Base-by-base conservation (phyloP, 2,113 vertebrate species). In the Cheirogaleus medius region DNA sequence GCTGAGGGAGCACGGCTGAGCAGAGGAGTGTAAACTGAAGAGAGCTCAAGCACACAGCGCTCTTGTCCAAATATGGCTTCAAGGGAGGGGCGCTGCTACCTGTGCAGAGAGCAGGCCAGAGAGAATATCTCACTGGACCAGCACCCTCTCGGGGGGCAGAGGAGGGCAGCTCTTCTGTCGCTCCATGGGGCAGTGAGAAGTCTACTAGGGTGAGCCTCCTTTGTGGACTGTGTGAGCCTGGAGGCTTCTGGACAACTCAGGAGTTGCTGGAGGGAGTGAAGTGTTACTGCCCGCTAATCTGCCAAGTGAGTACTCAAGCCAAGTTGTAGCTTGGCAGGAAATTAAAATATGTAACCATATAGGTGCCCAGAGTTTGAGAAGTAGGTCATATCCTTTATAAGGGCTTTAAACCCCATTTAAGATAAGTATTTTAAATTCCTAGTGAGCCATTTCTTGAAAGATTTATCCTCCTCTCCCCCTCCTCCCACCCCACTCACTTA, bases 401-500 rank as follows among this genome's bases (percentile, higher is more conserved):
- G 71, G 64, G 34, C 44, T 60, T 81, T 71, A 83, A 87, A 34
- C 9, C 32, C n/a, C 42, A 0, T 64, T 63, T 58, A 71, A 74
- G 11, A 7, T 3, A 27, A 76, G 27, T 80, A 14, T 74, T 90
- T 69, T 17, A 78, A 63, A 49, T 49, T 29, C 27, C n/a, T 73
- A 29, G n/a, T 11, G 25, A 66, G 32, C 1, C 47, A 47, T 54
- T 94, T 83, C 56, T 90, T 84, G 32, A 84, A 66, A 69, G 68
- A 82, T 23, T 66, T 20, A 27, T 23, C 34, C 39, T 27, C 49
- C 8, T 34, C 34, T 4, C 18, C 21, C 9, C 25, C 12, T 1
- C 23, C 54, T 32, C 39, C 21, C 0, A 2, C 3, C 21, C 27
- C 4, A 0, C 4, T 85, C n/a, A 15, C 98, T 95, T 97, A 99